Evolutionary conservation across 2,888 invertebrate genomes (phyloP).

Genomic region (Sicus ferrugineus): DNA sequence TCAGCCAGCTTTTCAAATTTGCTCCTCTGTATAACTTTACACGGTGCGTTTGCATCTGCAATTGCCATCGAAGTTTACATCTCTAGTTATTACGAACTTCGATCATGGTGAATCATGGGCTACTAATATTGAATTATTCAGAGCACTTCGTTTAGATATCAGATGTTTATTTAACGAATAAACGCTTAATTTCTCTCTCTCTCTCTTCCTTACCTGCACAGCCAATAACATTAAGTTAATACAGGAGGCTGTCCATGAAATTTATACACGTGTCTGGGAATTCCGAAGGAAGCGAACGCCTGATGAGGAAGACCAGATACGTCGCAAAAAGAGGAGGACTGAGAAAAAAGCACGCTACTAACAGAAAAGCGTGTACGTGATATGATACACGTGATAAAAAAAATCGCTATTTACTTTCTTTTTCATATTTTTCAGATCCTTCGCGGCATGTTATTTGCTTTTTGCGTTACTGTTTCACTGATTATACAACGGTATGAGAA

Average conservation of each 20-base stretch:
- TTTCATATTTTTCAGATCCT: background rate
- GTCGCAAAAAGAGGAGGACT: conserved; percentile 56
- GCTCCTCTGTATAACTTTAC: no score
- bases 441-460: background rate
- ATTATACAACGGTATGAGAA: no score
- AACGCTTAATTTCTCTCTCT: background rate
- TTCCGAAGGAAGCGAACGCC: conserved; percentile 85
- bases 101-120: no score
- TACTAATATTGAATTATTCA: no score
- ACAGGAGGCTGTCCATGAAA: conserved; percentile 89
- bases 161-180: no score
- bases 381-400: background rate
- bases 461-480: no score
- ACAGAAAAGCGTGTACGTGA: background rate
- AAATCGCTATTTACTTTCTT: background rate
- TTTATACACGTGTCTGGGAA: conserved; percentile 91
- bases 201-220: conserved; percentile 59
- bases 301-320: conserved; percentile 69
- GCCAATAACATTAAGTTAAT: conserved; percentile 90
- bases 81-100: background rate
- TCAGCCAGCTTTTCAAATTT: no score
- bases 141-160: no score
- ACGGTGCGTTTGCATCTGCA: no score
- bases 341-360: no score
- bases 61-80: background rate